Percentiles rank a stretch among this genome's conserved stretches.
These are phyloP conservation scores for Thinocorus orbignyianus DNA, from an alignment of 2,113 vertebrate genomes.

Conservation along the genomic window DNA sequence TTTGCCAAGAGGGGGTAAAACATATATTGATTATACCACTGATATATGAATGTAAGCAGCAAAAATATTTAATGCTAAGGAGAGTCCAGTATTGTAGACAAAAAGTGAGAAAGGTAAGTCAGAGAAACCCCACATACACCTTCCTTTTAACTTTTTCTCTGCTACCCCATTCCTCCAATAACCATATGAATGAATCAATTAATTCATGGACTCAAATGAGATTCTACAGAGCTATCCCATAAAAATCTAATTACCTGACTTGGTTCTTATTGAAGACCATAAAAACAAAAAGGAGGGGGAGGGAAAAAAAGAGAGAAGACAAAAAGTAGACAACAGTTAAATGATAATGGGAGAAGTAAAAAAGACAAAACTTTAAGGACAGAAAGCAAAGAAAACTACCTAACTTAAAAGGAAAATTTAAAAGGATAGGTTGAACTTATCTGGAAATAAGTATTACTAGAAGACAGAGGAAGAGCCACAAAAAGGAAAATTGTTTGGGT, in stretches of 20 bases:
- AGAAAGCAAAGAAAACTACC: neutral
- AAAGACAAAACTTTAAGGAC: neutral
- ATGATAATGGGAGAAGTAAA: neutral
- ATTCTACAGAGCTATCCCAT: neutral
- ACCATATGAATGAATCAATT: neutral
- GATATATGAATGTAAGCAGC: neutral
- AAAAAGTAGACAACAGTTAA: neutral
- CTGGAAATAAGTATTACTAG: neutral
- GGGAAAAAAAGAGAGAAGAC: neutral
- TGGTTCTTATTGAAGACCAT: neutral
- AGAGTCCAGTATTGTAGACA: neutral
- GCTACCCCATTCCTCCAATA: neutral
- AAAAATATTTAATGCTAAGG: neutral
- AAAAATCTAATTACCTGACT: neutral
- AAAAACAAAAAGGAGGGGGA: neutral
- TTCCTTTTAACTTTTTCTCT: neutral
- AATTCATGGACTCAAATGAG: neutral
- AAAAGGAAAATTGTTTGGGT: neutral
- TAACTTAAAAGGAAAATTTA: neutral
- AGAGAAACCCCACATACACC: neutral
- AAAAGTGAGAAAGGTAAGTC: neutral
- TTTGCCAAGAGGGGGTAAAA: constrained; percentile 5
- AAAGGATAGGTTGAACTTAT: neutral
- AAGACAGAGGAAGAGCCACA: neutral
- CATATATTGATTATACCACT: neutral